A percentile compares a stretch with the other conserved stretches of the same genome.
Evolutionary conservation across 1,140 invertebrate genomes (phyloP).

Genomic region (Drusus annulatus): DNA sequence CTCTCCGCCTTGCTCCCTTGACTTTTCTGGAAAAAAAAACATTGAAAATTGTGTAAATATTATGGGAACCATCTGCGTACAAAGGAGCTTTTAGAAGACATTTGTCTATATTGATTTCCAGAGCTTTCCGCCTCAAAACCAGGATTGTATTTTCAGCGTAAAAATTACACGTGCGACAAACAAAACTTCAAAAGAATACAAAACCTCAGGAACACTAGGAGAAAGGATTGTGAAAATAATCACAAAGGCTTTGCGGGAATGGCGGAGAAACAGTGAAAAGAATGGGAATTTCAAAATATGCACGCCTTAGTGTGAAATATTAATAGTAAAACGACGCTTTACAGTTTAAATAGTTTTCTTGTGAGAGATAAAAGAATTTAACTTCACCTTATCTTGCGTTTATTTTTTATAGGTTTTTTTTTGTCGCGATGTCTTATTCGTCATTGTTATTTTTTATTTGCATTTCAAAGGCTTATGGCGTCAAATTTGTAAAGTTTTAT

Average conservation of each 20-base stretch:
- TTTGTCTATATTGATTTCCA: slow-evolving; percentile 4
- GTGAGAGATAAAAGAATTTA: too few relatives aligned
- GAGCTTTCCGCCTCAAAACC: not conserved
- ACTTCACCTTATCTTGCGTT: too few relatives aligned
- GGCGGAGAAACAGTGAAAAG: not conserved
- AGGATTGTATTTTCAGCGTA: not conserved
- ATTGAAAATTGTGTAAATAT: too few relatives aligned
- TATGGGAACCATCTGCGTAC: slow-evolving; percentile 1
- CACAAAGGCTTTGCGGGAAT: slow-evolving; percentile 2
- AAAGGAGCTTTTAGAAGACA: not conserved
- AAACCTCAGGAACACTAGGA: too few relatives aligned
- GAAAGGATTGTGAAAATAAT: slow-evolving; percentile 7
- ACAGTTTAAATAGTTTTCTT: too few relatives aligned
- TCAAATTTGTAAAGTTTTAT: too few relatives aligned
- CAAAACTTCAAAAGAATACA: slow-evolving; percentile 27
- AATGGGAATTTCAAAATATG: slow-evolving; percentile 4
- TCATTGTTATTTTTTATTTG: too few relatives aligned
- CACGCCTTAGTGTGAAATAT: not conserved
- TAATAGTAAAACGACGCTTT: not conserved
- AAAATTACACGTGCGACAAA: slow-evolving; percentile 1
- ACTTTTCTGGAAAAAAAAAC: too few relatives aligned
- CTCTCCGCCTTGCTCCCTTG: too few relatives aligned
- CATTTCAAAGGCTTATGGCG: too few relatives aligned
- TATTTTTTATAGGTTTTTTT: too few relatives aligned
- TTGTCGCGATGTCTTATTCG: too few relatives aligned